Conservation (phyloP, 2,888 invertebrate genomes). For the Eubasilissa splendida region DNA sequence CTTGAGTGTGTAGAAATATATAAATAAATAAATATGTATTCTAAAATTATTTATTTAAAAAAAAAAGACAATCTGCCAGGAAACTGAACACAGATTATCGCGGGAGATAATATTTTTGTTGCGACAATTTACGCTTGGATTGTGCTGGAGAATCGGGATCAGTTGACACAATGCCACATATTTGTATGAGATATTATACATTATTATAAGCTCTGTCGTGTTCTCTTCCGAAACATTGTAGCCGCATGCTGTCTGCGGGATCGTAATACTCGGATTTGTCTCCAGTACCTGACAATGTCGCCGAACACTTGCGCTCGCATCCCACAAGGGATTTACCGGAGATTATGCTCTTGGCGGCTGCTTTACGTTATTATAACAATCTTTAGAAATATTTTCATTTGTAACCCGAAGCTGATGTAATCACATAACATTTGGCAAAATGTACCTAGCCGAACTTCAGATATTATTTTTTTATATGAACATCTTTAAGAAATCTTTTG, state of each 20-base stretch:
- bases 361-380: slow-evolving; percentile 47
- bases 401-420: slow-evolving; percentile 16
- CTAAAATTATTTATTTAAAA: no score
- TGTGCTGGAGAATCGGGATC: slow-evolving; percentile 62
- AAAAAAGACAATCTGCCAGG: slow-evolving; percentile 1
- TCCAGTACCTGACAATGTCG: slow-evolving; percentile 42
- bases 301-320: slow-evolving; percentile 43
- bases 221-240: slow-evolving; percentile 41
- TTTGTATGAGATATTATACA: slow-evolving; percentile 53
- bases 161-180: slow-evolving; percentile 55
- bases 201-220: slow-evolving; percentile 51
- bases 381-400: slow-evolving; percentile 36
- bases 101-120: slow-evolving; percentile 59
- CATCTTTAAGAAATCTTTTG: not conserved
- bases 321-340: slow-evolving; percentile 38
- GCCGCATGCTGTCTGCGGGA: slow-evolving; percentile 42
- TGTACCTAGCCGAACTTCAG: not conserved
- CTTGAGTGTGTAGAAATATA: no score
- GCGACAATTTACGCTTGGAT: slow-evolving; percentile 74
- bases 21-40: no score
- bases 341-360: slow-evolving; percentile 53
- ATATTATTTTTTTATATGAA: not conserved
- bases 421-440: not conserved
- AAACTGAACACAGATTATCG: not conserved
- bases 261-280: slow-evolving; percentile 48